These are phyloP conservation scores for Mimachlamys varia DNA, from an alignment of 2,888 invertebrate genomes.

Conservation along the genomic window DNA sequence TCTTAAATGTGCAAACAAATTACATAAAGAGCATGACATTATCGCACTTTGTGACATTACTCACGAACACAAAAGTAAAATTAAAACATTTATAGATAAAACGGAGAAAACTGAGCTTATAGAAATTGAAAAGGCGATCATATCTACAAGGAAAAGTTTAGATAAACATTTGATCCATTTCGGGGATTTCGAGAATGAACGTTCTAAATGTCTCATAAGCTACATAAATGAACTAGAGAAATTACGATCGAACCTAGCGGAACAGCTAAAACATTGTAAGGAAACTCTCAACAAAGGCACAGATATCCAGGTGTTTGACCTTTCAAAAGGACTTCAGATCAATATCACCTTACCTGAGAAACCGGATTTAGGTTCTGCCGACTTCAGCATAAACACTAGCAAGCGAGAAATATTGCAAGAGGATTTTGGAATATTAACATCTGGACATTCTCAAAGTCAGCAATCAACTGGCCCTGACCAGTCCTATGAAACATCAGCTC, in stretches of 20 bases:
- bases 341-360: background rate
- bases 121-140: background rate
- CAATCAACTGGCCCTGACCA: background rate
- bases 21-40: background rate
- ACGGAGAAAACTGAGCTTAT: background rate
- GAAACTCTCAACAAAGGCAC: background rate
- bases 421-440: background rate
- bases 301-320: background rate
- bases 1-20: background rate
- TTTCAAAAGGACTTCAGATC: background rate
- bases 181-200: background rate
- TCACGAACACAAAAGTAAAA: background rate
- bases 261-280: background rate
- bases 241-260: background rate
- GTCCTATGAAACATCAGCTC: no score
- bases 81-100: background rate
- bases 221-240: background rate
- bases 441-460: background rate
- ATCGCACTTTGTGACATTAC: background rate
- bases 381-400: background rate
- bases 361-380: background rate
- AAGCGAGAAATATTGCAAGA: background rate
- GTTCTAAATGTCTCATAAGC: background rate
- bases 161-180: background rate
- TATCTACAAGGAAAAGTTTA: background rate